Evolutionary conservation across 2,113 vertebrate species (phyloP).

Genomic region (Lepus europaeus): DNA sequence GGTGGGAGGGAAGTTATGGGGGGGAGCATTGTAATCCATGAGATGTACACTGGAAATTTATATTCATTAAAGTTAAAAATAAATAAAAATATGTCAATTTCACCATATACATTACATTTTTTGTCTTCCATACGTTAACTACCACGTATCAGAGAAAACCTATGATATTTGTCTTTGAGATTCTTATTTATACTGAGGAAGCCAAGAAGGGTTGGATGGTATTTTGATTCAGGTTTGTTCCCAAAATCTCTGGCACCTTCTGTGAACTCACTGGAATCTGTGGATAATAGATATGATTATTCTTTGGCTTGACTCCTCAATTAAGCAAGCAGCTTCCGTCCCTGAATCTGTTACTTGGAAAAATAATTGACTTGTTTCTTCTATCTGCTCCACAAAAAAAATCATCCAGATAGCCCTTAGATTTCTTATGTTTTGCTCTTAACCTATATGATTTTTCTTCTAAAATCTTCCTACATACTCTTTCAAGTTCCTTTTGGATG

Average conservation of each 20-base stretch:
- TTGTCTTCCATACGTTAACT: too few species aligned
- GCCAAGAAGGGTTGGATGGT: neutral
- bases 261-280: neutral
- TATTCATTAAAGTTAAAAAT: too few species aligned
- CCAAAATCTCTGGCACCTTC: neutral
- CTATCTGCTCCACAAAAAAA: constrained; percentile 6
- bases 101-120: too few species aligned
- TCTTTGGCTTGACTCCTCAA: neutral
- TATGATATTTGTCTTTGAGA: too few species aligned
- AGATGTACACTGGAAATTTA: too few species aligned
- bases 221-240: neutral
- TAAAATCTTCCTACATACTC: neutral
- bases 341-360: neutral
- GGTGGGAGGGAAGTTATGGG: too few species aligned
- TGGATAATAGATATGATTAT: neutral
- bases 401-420: neutral
- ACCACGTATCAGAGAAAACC: too few species aligned
- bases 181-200: neutral
- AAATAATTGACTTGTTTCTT: neutral
- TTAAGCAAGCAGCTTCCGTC: neutral
- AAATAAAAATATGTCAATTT: too few species aligned
- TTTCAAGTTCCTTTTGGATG: constrained; percentile 53
- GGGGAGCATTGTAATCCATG: too few species aligned
- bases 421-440: neutral
- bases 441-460: neutral